A percentile compares a stretch with the other conserved stretches of the same genome.
These are phyloP conservation scores for Eucera pruinosa DNA, from an alignment of 2,888 invertebrate species.

Conservation along the genomic window DNA sequence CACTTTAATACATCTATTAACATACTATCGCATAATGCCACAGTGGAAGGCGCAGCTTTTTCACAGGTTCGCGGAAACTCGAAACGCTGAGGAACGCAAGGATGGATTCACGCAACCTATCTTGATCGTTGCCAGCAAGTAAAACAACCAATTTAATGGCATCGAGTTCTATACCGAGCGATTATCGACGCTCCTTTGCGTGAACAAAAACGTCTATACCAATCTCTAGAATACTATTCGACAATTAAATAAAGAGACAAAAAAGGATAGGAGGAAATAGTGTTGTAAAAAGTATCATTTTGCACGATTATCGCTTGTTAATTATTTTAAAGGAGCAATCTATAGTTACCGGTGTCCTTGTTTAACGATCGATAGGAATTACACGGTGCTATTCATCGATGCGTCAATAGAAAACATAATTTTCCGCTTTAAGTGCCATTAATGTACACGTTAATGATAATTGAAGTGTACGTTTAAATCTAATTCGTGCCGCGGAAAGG, in stretches of 20 bases:
- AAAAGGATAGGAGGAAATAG: not conserved
- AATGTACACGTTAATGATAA: constrained; percentile 11
- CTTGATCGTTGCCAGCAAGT: constrained; percentile 61
- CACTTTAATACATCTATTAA: not conserved
- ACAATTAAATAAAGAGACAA: not conserved
- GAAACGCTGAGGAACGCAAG: constrained; percentile 22
- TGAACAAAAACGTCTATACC: constrained; percentile 11
- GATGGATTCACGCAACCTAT: constrained; percentile 48
- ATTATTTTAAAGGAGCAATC: not conserved
- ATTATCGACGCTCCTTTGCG: constrained; percentile 61
- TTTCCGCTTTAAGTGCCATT: constrained; percentile 3
- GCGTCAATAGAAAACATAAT: not conserved
- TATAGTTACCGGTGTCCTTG: not conserved
- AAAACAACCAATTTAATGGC: constrained; percentile 29
- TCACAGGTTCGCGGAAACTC: constrained; percentile 7
- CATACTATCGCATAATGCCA: not conserved
- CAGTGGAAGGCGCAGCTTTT: not conserved
- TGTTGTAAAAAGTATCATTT: not conserved
- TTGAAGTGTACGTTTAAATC: too few species aligned
- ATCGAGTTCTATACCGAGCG: constrained; percentile 36
- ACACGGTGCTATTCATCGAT: not conserved
- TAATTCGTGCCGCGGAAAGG: too few species aligned
- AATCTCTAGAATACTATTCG: not conserved
- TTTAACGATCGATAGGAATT: not conserved
- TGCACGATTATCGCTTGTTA: not conserved